Conservation (phyloP, 2,888 invertebrate genomes). For the Amblyteles armatorius region DNA sequence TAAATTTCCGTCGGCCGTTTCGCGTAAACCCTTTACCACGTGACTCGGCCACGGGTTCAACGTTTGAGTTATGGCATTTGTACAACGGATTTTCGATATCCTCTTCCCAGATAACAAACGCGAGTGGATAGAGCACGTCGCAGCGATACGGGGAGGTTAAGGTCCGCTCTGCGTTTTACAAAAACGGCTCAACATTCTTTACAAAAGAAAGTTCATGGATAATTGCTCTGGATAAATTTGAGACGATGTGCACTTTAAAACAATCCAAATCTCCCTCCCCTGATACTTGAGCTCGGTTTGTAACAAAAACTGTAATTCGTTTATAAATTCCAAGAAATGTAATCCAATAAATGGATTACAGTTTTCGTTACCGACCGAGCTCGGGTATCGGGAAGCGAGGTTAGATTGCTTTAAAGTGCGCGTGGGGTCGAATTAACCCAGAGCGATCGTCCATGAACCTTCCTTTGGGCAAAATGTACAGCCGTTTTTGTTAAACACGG, state of each 20-base stretch:
- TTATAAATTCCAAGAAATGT: neutral
- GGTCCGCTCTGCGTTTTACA: neutral
- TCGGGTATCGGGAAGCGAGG: too few relatives aligned
- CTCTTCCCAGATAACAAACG: constrained; percentile 1
- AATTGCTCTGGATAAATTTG: neutral
- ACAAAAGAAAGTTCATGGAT: neutral
- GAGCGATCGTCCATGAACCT: too few relatives aligned
- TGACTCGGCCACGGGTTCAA: constrained; percentile 54
- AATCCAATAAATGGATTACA: neutral
- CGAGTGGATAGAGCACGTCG: constrained; percentile 10
- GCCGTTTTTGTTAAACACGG: neutral
- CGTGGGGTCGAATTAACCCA: neutral
- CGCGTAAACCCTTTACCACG: constrained; percentile 17
- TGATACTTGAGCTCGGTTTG: neutral
- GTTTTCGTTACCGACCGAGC: too few relatives aligned
- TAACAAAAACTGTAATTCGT: too few relatives aligned
- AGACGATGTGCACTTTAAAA: neutral
- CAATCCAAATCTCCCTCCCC: too few relatives aligned
- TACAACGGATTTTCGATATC: constrained; percentile 44
- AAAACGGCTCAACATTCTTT: neutral
- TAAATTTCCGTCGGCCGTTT: constrained; percentile 68
- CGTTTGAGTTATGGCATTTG: constrained; percentile 71
- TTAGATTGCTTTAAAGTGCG: too few relatives aligned
- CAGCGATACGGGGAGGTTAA: neutral
- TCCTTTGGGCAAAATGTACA: neutral